Conservation (phyloP, 2,113 vertebrate genomes). For the Neoarius graeffei region DNA sequence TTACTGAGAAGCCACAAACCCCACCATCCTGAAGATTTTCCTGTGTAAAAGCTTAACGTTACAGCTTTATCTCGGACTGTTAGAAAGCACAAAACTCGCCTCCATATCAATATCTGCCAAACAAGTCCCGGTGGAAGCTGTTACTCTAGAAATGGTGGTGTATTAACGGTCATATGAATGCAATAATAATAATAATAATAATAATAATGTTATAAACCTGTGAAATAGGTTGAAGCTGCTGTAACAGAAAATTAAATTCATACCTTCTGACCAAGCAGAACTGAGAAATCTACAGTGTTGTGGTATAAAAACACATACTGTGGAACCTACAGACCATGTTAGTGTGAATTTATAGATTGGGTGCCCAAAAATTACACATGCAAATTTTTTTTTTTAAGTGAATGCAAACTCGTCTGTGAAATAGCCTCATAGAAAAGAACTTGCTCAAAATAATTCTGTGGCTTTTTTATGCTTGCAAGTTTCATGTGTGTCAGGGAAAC, state of each 20-base stretch:
- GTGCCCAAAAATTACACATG: neutral
- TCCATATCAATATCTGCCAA: neutral
- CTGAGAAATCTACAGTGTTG: neutral
- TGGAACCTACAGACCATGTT: neutral
- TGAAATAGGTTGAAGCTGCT: neutral
- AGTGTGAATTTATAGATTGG: neutral
- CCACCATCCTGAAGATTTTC: neutral
- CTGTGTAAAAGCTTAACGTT: neutral
- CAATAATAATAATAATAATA: too few species aligned
- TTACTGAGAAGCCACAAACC: neutral
- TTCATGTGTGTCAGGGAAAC: conserved; percentile 39
- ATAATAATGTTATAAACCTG: neutral
- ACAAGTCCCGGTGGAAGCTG: neutral
- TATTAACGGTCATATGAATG: neutral
- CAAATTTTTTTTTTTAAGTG: neutral
- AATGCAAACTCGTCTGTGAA: neutral
- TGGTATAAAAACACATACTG: neutral
- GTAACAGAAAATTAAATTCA: neutral
- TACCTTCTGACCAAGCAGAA: neutral
- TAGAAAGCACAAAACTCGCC: neutral
- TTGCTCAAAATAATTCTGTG: neutral
- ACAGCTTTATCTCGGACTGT: neutral
- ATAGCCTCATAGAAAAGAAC: neutral
- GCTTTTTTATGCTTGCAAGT: conserved; percentile 21
- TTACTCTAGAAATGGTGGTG: neutral